phyloP scores from a whole-genome alignment of 1,140 invertebrate genomes.

The Drosophila malerkotliana region DNA sequence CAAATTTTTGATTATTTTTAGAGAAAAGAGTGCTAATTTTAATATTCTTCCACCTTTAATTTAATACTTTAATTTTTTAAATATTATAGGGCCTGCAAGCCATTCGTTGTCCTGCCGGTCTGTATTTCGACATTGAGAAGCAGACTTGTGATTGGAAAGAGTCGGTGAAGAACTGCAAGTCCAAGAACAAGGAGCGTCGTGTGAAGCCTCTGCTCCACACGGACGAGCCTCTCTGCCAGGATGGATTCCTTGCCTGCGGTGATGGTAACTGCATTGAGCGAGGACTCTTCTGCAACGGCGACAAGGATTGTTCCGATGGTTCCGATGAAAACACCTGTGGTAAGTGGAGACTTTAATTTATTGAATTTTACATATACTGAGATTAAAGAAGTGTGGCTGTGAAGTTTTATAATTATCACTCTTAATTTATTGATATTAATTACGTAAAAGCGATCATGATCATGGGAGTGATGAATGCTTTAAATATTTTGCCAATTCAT shows the following conservation, averaged over 20 bases:
- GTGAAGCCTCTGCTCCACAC: constrained; percentile 95
- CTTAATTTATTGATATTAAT: constrained; percentile 4
- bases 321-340: constrained; percentile 96
- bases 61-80: not conserved
- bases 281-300: constrained; percentile 96
- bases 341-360: constrained; percentile 85
- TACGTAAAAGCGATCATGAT: not conserved
- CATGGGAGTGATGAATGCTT: constrained; percentile 3
- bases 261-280: constrained; percentile 94
- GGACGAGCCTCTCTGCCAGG: constrained; percentile 95
- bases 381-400: not conserved
- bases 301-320: constrained; percentile 94
- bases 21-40: not conserved
- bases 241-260: constrained; percentile 93
- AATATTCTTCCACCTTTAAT: not conserved
- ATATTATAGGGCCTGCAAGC: constrained; percentile 92
- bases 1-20: too few relatives aligned
- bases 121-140: constrained; percentile 97
- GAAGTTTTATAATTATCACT: not conserved
- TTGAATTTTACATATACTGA: not conserved
- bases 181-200: constrained; percentile 95
- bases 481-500: constrained; percentile 11
- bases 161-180: constrained; percentile 95
- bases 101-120: constrained; percentile 95
- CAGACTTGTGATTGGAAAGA: constrained; percentile 98